Base-by-base conservation (phyloP, 2,797 vertebrate species). In the Lutjanus argentimaculatus region DNA sequence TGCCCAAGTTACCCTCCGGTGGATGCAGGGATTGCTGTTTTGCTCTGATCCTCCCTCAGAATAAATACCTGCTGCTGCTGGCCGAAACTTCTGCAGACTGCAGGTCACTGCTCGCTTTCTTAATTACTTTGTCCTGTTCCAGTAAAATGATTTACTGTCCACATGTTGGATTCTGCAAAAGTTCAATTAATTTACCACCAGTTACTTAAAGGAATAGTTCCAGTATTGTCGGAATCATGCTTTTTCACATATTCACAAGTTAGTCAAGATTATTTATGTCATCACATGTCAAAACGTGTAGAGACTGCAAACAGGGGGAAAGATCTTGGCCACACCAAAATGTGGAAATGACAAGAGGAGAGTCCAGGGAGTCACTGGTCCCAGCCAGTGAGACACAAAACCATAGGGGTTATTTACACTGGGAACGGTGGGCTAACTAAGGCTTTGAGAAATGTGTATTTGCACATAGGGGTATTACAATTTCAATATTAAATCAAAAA, bases 11-110 rank as follows among this genome's bases (percentile, higher is more conserved):
- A 56, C 96, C 96, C 0, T 82, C 92, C 2, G 94, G 94, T 0
- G 94, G 94, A 19, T 77, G 88, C 72, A 93, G 92, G 70, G 96
- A 95, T 77, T 94, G 95, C 91, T 97, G 96, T 84, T 94, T 97
- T 46, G 96, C 96, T 5, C 88, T 97, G 49, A 94, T 95, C 65
- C 90, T 97, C 21, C 72, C 78, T 4, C 94, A 96, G 48, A 94
- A 95, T 72, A 96, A 95, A 73, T 95, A 92, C 76, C 87, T 97
- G 25, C 91, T 97, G 74, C 89, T 97, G 71, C 75, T 97, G 64
- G 88, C 96, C 1, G 94, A 95, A 15, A 93, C 89, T 13, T 51
- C 92, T 52, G 90, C 94, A 61, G 94, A 95, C 59, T 97, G 95
- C 96, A 96, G 95, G 96, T 71, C n/a, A 30, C 45, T 43, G 42